Percentiles rank a stretch among this genome's conserved stretches.
Evolutionary conservation across 64 coral and sea anemone genomes (phyloP).

Genomic region (Exaiptasia diaphana): DNA sequence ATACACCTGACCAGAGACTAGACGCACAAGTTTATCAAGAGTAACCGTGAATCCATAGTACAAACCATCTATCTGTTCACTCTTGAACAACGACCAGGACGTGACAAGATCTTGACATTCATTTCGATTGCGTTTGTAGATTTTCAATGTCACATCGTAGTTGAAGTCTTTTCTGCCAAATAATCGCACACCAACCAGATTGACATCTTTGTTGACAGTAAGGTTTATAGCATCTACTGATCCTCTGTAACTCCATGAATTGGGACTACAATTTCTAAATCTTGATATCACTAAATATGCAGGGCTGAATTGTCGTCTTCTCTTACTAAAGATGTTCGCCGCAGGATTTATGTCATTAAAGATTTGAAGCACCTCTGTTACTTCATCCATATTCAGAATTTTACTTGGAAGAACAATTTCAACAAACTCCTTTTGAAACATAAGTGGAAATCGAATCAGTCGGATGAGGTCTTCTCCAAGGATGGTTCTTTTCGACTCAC

Average conservation of each 20-base stretch:
- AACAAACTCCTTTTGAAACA: slow-evolving; percentile 8
- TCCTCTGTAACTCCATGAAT: background rate
- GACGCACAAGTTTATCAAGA: too few relatives aligned
- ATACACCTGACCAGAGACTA: too few relatives aligned
- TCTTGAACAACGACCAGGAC: too few relatives aligned
- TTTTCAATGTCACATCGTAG: too few relatives aligned
- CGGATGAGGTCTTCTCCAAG: background rate
- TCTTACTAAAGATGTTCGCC: background rate
- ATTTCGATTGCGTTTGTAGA: too few relatives aligned
- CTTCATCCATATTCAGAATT: background rate
- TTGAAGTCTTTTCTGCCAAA: slow-evolving; percentile 14
- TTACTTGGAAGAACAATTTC: background rate
- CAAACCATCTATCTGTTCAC: too few relatives aligned
- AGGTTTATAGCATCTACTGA: background rate
- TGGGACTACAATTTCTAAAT: background rate
- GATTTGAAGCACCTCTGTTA: background rate
- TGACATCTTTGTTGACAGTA: background rate
- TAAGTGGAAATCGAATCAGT: background rate
- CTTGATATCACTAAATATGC: background rate
- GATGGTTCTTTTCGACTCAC: background rate
- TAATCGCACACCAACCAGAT: background rate
- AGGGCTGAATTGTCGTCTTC: too few relatives aligned
- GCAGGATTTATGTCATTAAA: background rate
- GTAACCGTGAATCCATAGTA: too few relatives aligned
- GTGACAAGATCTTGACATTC: too few relatives aligned